Percentiles rank a stretch among this genome's conserved stretches.
phyloP scores from a whole-genome alignment of 30 jellyfish, hydroid and myxozoan genomes.

The Aurelia sp. region DNA sequence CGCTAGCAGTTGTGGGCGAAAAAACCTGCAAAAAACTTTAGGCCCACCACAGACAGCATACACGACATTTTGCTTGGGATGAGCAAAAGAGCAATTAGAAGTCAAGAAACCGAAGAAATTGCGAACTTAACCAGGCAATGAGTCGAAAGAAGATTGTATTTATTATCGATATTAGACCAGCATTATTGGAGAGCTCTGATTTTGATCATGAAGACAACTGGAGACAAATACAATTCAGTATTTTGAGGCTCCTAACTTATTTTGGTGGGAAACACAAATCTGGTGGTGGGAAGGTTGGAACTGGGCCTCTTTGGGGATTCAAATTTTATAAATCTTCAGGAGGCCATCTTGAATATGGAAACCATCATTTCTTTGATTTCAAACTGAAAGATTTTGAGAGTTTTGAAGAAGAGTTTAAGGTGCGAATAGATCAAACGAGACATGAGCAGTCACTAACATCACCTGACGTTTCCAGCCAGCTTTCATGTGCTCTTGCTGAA shows the following conservation, averaged over 20 bases:
- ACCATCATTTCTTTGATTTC: conserved; percentile 68
- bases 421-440: neutral
- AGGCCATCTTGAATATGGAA: conserved; percentile 63
- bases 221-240: conserved; percentile 46
- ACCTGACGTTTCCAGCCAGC: conserved; percentile 27
- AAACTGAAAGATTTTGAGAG: conserved; percentile 52
- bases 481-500: conserved; percentile 77
- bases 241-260: conserved; percentile 57
- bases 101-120: no score
- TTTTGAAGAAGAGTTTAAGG: conserved; percentile 73
- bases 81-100: no score
- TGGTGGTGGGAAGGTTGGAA: conserved; percentile 17
- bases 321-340: conserved; percentile 79
- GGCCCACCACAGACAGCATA: no score
- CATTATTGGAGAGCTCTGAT: neutral
- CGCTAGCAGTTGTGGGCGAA: no score
- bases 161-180: conserved; percentile 66
- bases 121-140: neutral
- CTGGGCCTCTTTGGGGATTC: conserved; percentile 89
- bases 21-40: no score
- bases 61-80: no score
- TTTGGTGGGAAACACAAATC: conserved; percentile 42
- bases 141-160: conserved; percentile 63
- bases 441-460: neutral
- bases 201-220: neutral